Percentiles rank a stretch among this genome's conserved stretches.
Evolutionary conservation across 1,140 invertebrate species (phyloP).

Genomic region (Arctopsyche grandis): DNA sequence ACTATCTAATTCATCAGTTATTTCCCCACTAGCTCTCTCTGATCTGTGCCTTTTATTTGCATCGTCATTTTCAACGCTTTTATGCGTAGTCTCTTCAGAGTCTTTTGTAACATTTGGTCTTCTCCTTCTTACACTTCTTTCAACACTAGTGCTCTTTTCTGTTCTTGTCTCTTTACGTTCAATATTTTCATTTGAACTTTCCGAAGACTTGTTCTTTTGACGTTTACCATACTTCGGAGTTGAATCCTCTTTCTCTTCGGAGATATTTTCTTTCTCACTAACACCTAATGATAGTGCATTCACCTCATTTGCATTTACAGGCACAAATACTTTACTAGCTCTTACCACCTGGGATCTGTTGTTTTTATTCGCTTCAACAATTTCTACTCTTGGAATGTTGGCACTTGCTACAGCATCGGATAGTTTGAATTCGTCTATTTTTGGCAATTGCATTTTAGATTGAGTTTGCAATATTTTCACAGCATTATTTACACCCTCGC

Average conservation of each 20-base stretch:
- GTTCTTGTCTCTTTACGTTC: slow-evolving; percentile 51
- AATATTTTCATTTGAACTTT: slow-evolving; percentile 51
- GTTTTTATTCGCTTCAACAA: slow-evolving; percentile 44
- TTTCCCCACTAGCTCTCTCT: slow-evolving; percentile 51
- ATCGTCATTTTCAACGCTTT: neutral
- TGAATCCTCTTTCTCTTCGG: slow-evolving; percentile 39
- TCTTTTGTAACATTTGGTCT: slow-evolving; percentile 40
- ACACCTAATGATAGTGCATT: slow-evolving; percentile 46
- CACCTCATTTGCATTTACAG: slow-evolving; percentile 50
- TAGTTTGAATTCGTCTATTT: slow-evolving; percentile 2
- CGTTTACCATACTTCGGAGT: neutral
- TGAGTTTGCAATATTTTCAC: slow-evolving; percentile 64
- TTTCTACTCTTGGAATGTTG: slow-evolving; percentile 38
- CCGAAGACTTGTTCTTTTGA: neutral
- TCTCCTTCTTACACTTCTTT: slow-evolving; percentile 51
- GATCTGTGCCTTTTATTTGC: slow-evolving; percentile 38
- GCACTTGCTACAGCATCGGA: neutral
- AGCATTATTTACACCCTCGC: slow-evolving; percentile 63
- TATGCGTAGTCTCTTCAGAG: neutral
- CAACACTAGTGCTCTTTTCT: slow-evolving; percentile 51
- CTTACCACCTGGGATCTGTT: slow-evolving; percentile 36
- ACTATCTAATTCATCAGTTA: slow-evolving; percentile 10
- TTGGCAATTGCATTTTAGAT: slow-evolving; percentile 54
- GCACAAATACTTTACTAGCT: slow-evolving; percentile 45
- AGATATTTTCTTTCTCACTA: slow-evolving; percentile 41